Conservation (phyloP, 53 echinoderm and acorn worm species). For the Stichopus horrens region DNA sequence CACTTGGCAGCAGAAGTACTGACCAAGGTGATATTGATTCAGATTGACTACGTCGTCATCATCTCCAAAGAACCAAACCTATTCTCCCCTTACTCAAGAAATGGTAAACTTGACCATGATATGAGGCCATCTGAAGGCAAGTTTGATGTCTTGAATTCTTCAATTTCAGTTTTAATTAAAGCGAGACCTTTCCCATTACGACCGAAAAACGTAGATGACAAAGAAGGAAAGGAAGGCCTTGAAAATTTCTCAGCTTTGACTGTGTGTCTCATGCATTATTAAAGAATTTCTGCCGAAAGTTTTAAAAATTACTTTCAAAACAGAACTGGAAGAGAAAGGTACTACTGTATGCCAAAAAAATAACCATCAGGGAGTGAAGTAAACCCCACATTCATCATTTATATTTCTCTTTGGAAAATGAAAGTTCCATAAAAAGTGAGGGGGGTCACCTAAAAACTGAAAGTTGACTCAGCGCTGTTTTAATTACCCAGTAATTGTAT, state of each 20-base stretch:
- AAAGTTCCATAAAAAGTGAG: no score
- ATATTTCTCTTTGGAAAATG: no score
- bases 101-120: conserved; percentile 20
- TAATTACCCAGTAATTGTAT: no score
- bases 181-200: neutral
- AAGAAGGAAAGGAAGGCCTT: neutral
- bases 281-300: no score
- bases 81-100: neutral
- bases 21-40: conserved; percentile 5
- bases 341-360: no score
- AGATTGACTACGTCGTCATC: neutral
- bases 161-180: neutral
- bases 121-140: conserved; percentile 8
- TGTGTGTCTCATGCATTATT: no score
- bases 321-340: no score
- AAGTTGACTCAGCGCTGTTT: no score
- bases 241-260: neutral
- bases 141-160: neutral
- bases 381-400: no score
- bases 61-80: neutral
- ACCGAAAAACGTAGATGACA: neutral
- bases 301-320: no score
- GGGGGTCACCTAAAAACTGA: no score
- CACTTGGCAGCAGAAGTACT: conserved; percentile 15
- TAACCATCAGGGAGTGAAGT: no score